These are phyloP conservation scores for Ceyx cyanopectus DNA, from an alignment of 2,113 vertebrate species.

Conservation along the genomic window DNA sequence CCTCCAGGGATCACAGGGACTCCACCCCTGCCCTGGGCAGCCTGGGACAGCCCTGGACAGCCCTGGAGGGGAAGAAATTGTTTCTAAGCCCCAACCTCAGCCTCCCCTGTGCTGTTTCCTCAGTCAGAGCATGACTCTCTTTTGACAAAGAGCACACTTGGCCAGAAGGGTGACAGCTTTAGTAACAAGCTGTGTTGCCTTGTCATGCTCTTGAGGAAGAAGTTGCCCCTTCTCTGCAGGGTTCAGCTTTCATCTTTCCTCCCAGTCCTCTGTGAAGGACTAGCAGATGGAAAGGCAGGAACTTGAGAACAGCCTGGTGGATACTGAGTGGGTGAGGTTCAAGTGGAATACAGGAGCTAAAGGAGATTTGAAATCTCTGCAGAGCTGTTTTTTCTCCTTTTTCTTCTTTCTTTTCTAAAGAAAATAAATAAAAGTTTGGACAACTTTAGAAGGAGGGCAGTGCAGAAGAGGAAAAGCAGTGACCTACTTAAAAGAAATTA, in stretches of 20 bases:
- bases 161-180: neutral
- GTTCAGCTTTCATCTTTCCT: neutral
- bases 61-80: no score
- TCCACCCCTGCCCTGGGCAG: neutral
- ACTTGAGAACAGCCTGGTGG: slow-evolving; percentile 28
- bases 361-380: slow-evolving; percentile 15
- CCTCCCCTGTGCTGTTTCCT: neutral
- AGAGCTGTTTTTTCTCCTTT: neutral
- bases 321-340: slow-evolving; percentile 31
- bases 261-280: neutral
- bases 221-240: neutral
- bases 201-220: neutral
- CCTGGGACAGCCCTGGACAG: neutral
- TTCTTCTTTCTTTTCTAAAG: neutral
- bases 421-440: slow-evolving; percentile 15
- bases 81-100: no score
- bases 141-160: neutral
- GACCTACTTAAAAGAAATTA: slow-evolving; percentile 58
- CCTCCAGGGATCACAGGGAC: neutral
- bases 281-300: slow-evolving; percentile 48
- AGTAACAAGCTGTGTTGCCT: neutral
- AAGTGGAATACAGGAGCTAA: neutral
- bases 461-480: neutral
- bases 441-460: neutral
- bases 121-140: neutral